Evolutionary conservation across 2,113 vertebrate species (phyloP).

Genomic region (Pseudopipra pipra): DNA sequence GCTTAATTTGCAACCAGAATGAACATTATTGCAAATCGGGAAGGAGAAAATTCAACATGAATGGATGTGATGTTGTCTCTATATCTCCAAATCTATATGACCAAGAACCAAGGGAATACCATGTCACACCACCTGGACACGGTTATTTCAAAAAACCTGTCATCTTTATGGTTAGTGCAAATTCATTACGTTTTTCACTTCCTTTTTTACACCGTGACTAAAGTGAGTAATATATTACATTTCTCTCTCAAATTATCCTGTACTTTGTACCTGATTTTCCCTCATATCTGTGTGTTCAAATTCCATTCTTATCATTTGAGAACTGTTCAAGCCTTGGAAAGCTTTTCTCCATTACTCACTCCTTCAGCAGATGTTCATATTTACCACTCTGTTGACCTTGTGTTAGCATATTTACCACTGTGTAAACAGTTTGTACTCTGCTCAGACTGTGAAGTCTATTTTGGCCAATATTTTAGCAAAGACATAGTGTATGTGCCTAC

Average conservation of each 20-base stretch:
- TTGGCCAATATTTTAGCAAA: background rate
- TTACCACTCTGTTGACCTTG: slow-evolving; percentile 16
- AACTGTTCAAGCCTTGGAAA: background rate
- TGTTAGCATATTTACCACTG: background rate
- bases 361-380: slow-evolving; percentile 11
- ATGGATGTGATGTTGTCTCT: background rate
- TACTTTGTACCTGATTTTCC: background rate
- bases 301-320: background rate
- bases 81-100: background rate
- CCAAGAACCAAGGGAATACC: background rate
- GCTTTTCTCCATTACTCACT: background rate
- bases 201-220: background rate
- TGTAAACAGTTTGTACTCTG: background rate
- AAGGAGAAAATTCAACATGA: background rate
- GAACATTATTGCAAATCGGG: background rate
- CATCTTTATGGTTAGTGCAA: background rate
- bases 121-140: rapidly evolving
- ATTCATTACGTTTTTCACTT: background rate
- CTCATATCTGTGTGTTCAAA: background rate
- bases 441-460: background rate
- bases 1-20: background rate
- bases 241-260: background rate
- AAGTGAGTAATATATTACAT: background rate
- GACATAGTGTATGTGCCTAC: background rate
- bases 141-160: rapidly evolving